phyloP scores from a whole-genome alignment of 2,113 vertebrate genomes.

The Narcine bancroftii region DNA sequence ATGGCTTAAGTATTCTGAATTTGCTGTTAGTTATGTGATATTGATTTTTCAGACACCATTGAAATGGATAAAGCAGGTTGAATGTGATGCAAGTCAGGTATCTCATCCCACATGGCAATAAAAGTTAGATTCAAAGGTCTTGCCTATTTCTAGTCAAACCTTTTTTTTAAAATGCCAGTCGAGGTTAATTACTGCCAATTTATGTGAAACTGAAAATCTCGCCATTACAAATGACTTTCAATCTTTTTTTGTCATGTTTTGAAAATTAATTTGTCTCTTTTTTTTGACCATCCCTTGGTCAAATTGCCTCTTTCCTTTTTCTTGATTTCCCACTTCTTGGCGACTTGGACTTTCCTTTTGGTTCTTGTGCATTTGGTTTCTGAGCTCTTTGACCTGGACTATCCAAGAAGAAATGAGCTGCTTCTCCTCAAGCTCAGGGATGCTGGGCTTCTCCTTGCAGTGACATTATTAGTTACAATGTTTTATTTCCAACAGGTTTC shows the following conservation, averaged over 20 bases:
- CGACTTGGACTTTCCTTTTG: neutral
- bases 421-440: neutral
- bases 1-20: neutral
- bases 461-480: neutral
- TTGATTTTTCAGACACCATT: neutral
- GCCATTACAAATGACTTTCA: too few relatives aligned
- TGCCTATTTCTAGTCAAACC: neutral
- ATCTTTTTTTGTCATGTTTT: neutral
- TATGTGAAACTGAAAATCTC: neutral
- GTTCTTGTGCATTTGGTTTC: neutral
- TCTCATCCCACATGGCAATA: neutral
- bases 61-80: neutral
- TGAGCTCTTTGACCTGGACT: neutral
- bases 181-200: neutral
- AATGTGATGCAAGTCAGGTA: neutral
- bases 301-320: neutral
- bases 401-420: neutral
- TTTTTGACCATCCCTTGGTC: neutral
- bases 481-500: neutral
- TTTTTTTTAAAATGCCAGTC: neutral
- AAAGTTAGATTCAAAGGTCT: neutral
- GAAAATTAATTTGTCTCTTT: neutral
- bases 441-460: neutral
- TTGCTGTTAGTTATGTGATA: neutral
- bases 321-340: neutral